Evolutionary conservation across 1,140 invertebrate genomes (phyloP).

Genomic region (Microplitis demolitor): DNA sequence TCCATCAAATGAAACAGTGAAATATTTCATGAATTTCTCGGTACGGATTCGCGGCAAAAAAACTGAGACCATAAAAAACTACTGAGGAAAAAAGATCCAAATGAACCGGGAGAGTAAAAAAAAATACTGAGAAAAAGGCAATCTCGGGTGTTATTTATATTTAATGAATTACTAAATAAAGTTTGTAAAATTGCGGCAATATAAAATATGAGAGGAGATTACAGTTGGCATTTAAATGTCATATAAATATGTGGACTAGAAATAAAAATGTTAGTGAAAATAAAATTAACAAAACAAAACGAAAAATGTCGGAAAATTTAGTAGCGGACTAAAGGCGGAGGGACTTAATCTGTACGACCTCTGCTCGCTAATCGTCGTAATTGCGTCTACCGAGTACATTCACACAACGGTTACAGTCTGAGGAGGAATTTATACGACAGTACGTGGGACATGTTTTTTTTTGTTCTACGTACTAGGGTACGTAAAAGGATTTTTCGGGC

Average conservation of each 20-base stretch:
- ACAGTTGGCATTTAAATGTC: neutral
- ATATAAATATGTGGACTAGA: neutral
- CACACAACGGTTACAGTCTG: no score
- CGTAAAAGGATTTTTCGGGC: no score
- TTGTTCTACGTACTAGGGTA: no score
- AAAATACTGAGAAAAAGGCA: no score
- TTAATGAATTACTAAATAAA: no score
- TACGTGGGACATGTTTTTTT: no score
- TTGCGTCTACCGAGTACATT: conserved; percentile 18
- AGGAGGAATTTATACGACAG: no score
- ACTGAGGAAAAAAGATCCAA: neutral
- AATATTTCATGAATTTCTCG: neutral
- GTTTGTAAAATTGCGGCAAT: no score
- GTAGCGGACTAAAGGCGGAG: neutral
- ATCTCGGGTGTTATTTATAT: no score
- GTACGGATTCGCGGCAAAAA: neutral
- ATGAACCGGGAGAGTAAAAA: no score
- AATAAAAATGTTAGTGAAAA: neutral
- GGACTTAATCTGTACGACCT: conserved; percentile 31
- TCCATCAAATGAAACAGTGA: neutral
- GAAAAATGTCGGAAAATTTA: neutral
- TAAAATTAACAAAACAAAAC: neutral
- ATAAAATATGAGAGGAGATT: no score
- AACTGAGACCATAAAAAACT: neutral
- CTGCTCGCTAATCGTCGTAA: conserved; percentile 45